Evolutionary conservation across 1,140 invertebrate genomes (phyloP).

Genomic region (Orchesella cincta): DNA sequence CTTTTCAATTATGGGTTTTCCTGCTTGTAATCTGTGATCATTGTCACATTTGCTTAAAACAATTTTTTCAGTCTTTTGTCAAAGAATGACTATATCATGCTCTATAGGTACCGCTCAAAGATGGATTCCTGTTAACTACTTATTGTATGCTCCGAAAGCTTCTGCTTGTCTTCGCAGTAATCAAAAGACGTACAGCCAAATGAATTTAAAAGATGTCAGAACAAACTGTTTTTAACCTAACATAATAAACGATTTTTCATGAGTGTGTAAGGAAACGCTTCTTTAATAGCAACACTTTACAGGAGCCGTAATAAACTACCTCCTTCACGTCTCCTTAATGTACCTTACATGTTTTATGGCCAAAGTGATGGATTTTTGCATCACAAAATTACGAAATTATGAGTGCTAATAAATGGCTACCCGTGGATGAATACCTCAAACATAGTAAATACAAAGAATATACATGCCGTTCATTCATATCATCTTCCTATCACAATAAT

Average conservation of each 20-base stretch:
- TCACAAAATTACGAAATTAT: too few species aligned
- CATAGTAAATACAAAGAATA: neutral
- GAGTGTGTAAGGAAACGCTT: too few species aligned
- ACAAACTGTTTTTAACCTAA: too few species aligned
- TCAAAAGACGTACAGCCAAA: too few species aligned
- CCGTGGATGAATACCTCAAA: neutral
- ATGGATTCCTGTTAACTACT: neutral
- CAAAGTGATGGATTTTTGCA: neutral
- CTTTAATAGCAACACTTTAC: too few species aligned
- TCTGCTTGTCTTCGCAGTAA: neutral
- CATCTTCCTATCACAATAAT: neutral
- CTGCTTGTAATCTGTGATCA: too few species aligned
- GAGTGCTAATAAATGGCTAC: too few species aligned
- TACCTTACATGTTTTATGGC: neutral
- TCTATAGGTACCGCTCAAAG: neutral
- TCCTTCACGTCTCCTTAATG: neutral
- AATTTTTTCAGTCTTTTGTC: neutral
- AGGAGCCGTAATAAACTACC: neutral
- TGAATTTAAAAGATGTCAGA: too few species aligned
- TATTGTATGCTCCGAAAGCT: neutral
- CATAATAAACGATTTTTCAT: too few species aligned
- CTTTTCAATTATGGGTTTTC: too few species aligned
- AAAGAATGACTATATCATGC: neutral
- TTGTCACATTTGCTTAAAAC: too few species aligned
- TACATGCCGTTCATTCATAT: neutral